phyloP scores from a whole-genome alignment of 2,113 vertebrate genomes.

The Ochotona princeps region DNA sequence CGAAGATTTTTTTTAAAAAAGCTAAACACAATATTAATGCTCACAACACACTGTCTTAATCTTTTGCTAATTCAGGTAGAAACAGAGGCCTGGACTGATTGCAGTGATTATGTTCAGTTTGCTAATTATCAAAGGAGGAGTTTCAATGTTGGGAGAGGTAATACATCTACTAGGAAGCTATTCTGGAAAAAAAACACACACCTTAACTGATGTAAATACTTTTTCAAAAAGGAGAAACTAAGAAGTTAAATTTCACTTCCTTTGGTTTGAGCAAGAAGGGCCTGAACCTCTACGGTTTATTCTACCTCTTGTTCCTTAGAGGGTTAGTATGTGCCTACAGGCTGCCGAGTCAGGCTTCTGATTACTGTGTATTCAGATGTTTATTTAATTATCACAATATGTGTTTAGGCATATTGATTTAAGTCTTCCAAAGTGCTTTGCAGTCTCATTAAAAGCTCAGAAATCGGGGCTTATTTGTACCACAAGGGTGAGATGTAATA shows the following conservation, averaged over 20 bases:
- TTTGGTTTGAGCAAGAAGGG: slow-evolving; percentile 27
- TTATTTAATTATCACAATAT: slow-evolving; percentile 70
- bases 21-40: slow-evolving; percentile 69
- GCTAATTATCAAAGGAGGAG: background rate
- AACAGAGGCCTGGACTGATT: slow-evolving; percentile 43
- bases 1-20: slow-evolving; percentile 73
- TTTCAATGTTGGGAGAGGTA: slow-evolving; percentile 25
- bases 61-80: slow-evolving; percentile 63
- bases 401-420: slow-evolving; percentile 61
- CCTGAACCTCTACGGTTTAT: background rate
- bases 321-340: slow-evolving; percentile 7
- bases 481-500: slow-evolving; percentile 15
- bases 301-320: slow-evolving; percentile 6
- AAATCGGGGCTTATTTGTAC: slow-evolving; percentile 34
- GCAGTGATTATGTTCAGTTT: slow-evolving; percentile 29
- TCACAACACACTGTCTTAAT: slow-evolving; percentile 64
- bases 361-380: slow-evolving; percentile 65
- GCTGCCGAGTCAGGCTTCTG: slow-evolving; percentile 29
- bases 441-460: slow-evolving; percentile 55
- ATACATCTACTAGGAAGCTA: background rate
- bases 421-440: slow-evolving; percentile 61
- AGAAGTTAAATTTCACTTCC: slow-evolving; percentile 39
- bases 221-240: background rate
- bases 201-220: slow-evolving; percentile 18
- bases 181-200: background rate